Percentiles rank a stretch among this genome's conserved stretches.
Evolutionary conservation across 2,888 invertebrate genomes (phyloP).

Genomic region (Baronia brevicornis): DNA sequence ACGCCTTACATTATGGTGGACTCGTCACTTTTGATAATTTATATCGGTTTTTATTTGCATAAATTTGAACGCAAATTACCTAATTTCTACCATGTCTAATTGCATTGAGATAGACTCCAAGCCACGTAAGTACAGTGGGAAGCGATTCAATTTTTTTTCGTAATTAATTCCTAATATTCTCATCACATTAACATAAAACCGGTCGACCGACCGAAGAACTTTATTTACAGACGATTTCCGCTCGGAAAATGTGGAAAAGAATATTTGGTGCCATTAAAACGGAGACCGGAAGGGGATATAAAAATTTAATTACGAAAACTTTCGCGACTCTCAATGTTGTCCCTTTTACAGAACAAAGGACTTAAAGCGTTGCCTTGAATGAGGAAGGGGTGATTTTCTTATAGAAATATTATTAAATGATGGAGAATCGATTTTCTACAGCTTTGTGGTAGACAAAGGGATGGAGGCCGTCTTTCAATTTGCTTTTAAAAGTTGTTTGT

Average conservation of each 20-base stretch:
- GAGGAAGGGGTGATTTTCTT: constrained; percentile 44
- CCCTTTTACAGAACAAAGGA: constrained; percentile 47
- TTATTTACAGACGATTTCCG: constrained; percentile 16
- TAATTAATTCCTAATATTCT: constrained; percentile 7
- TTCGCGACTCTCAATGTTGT: constrained; percentile 30
- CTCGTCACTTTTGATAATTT: neutral
- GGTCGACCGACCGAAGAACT: constrained; percentile 16
- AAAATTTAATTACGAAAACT: constrained; percentile 61
- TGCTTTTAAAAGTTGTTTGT: constrained; percentile 43
- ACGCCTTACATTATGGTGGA: no score
- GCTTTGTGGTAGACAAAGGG: constrained; percentile 39
- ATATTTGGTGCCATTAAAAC: constrained; percentile 34
- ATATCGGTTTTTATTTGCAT: neutral
- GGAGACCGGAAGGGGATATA: constrained; percentile 34
- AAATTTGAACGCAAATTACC: constrained; percentile 6
- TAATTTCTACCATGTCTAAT: constrained; percentile 2
- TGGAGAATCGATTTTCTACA: constrained; percentile 49
- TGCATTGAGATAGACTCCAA: constrained; percentile 3
- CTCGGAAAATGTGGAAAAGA: constrained; percentile 18
- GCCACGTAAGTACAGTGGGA: neutral
- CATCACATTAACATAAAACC: constrained; percentile 10
- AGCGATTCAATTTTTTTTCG: constrained; percentile 4
- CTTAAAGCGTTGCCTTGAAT: constrained; percentile 33
- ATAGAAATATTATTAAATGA: constrained; percentile 62
- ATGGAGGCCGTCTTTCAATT: constrained; percentile 34